These are phyloP conservation scores for Leguminivora glycinivorella DNA, from an alignment of 1,140 invertebrate genomes.

Conservation along the genomic window DNA sequence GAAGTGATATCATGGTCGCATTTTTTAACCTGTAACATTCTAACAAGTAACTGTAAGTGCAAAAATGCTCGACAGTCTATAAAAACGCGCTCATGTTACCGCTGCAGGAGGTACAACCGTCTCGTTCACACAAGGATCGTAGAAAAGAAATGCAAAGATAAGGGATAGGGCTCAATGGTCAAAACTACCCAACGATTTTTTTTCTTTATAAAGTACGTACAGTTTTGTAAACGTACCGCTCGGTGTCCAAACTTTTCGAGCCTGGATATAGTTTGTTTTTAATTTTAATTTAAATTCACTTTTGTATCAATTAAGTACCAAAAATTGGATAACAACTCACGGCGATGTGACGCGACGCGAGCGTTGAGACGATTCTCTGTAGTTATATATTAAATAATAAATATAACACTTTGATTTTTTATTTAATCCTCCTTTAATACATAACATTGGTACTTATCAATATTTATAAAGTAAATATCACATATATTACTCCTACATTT, in stretches of 20 bases:
- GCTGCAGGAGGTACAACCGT: too few species aligned
- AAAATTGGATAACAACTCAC: constrained; percentile 46
- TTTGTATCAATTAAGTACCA: constrained; percentile 59
- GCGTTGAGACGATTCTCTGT: constrained; percentile 64
- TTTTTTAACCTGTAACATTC: too few species aligned
- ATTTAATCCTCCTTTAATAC: constrained; percentile 31
- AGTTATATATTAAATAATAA: constrained; percentile 75
- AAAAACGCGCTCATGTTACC: too few species aligned
- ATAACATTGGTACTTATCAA: not conserved
- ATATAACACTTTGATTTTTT: constrained; percentile 50
- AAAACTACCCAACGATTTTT: not conserved
- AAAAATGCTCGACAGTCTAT: too few species aligned
- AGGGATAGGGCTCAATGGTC: not conserved
- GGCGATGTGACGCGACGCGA: not conserved
- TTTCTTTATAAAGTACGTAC: not conserved
- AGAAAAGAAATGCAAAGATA: not conserved
- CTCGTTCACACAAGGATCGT: not conserved
- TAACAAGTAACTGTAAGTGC: too few species aligned
- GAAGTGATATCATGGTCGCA: too few species aligned
- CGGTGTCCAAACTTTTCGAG: constrained; percentile 35
- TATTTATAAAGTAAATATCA: not conserved
- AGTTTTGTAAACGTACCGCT: constrained; percentile 28
- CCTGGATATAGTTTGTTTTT: constrained; percentile 31
- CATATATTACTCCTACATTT: not conserved
- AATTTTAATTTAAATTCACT: constrained; percentile 32